These are phyloP conservation scores for Diarsia brunnea DNA, from an alignment of 2,888 invertebrate species.

Conservation along the genomic window DNA sequence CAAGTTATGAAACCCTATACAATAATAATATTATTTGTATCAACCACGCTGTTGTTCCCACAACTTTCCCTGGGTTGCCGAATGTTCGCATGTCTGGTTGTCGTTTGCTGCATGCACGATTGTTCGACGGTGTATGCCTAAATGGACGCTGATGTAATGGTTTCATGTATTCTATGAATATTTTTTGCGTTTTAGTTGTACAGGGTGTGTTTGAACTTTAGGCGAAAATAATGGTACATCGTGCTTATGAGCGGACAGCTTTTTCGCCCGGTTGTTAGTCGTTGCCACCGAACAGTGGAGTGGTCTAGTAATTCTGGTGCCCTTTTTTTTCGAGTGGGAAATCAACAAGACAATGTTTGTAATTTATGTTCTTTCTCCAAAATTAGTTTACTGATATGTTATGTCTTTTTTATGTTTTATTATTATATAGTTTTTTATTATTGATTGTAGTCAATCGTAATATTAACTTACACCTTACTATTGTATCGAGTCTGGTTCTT, in stretches of 20 bases:
- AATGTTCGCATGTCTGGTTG: conserved; percentile 54
- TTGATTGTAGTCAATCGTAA: too few species aligned
- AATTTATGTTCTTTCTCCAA: too few species aligned
- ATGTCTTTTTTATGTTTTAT: too few species aligned
- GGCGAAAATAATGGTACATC: not conserved
- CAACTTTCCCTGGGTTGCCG: conserved; percentile 48
- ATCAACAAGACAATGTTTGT: too few species aligned
- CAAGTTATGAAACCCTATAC: conserved; percentile 50
- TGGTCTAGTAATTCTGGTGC: not conserved
- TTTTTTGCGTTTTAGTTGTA: conserved; percentile 19
- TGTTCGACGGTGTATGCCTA: conserved; percentile 33
- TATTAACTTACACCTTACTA: too few species aligned
- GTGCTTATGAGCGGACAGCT: not conserved
- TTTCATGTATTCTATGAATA: conserved; percentile 19
- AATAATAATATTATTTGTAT: conserved; percentile 35
- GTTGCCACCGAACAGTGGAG: not conserved
- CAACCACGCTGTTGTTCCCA: conserved; percentile 24
- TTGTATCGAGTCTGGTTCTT: too few species aligned
- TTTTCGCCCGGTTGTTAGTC: not conserved
- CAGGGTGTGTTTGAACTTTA: conserved; percentile 8
- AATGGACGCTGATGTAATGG: conserved; percentile 51
- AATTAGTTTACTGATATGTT: too few species aligned
- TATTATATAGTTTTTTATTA: too few species aligned
- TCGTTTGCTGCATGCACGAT: conserved; percentile 37
- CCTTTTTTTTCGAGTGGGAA: too few species aligned